These are phyloP conservation scores for Lasioglossum calceatum DNA, from an alignment of 2,888 invertebrate genomes.

Conservation along the genomic window DNA sequence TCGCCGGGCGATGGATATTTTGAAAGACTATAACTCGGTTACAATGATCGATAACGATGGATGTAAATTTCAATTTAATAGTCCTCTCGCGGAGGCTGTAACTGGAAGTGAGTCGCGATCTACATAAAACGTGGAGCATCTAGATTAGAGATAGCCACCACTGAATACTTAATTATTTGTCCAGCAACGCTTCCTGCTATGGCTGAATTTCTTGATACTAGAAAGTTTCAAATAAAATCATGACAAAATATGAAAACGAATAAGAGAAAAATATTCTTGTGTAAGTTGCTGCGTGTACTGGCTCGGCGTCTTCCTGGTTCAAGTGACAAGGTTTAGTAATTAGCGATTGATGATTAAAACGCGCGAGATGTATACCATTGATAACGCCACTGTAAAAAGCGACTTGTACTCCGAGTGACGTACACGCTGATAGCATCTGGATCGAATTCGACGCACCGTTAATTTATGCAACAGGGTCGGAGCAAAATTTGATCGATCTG, in stretches of 20 bases:
- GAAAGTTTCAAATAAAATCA: no score
- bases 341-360: background rate
- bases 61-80: background rate
- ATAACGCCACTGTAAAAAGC: background rate
- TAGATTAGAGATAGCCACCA: background rate
- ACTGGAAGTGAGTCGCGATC: background rate
- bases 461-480: background rate
- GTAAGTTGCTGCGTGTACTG: no score
- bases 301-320: background rate
- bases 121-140: background rate
- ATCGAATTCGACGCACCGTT: constrained; percentile 1
- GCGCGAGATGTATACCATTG: background rate
- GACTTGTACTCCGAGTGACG: background rate
- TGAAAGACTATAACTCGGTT: background rate
- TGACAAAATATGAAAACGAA: no score
- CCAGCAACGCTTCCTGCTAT: background rate
- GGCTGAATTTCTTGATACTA: no score
- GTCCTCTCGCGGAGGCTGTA: background rate
- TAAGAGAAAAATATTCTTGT: background rate
- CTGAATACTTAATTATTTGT: background rate
- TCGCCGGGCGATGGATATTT: no score
- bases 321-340: background rate
- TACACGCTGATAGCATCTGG: background rate
- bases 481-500: background rate
- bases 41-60: background rate